Conservation (phyloP, 1,140 invertebrate species). For the Seison nebaliae region DNA sequence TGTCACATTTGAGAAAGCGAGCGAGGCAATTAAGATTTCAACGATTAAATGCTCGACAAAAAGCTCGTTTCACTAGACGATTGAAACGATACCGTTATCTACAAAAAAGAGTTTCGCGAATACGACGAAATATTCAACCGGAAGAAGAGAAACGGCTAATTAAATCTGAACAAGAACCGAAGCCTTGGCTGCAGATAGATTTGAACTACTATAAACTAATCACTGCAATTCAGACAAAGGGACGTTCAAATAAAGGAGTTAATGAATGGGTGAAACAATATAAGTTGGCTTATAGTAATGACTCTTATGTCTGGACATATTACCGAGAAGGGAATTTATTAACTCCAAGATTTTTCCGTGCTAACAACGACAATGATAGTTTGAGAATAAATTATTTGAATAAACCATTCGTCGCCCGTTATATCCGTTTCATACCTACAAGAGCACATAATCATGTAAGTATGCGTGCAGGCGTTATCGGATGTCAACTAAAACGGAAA, state of each 20-base stretch:
- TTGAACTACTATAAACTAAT: slow-evolving; percentile 33
- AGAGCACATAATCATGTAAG: slow-evolving; percentile 32
- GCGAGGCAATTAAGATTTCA: too few relatives aligned
- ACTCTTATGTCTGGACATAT: slow-evolving; percentile 32
- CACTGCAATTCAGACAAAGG: slow-evolving; percentile 33
- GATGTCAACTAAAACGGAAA: too few relatives aligned
- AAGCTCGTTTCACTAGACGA: background rate
- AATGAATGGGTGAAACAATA: slow-evolving; percentile 35
- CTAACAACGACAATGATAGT: slow-evolving; percentile 33
- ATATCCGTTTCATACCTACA: slow-evolving; percentile 32
- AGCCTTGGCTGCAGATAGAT: slow-evolving; percentile 36
- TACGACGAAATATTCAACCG: slow-evolving; percentile 14
- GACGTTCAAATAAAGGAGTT: slow-evolving; percentile 32
- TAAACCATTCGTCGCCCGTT: slow-evolving; percentile 32
- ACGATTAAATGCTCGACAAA: too few relatives aligned
- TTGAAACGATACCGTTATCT: background rate
- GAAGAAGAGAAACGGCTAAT: too few relatives aligned
- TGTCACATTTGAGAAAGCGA: too few relatives aligned
- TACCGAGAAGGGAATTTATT: slow-evolving; percentile 35
- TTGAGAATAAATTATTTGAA: slow-evolving; percentile 33
- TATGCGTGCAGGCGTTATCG: slow-evolving; percentile 32
- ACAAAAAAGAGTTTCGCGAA: background rate
- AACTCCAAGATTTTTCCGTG: slow-evolving; percentile 30
- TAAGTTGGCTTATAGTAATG: slow-evolving; percentile 35
- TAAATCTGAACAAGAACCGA: too few relatives aligned